Evolutionary conservation across 2,888 invertebrate genomes (phyloP), one percentile per base, ranked within the genome.

Genomic region (Stenchaetothrips biformis): DNA sequence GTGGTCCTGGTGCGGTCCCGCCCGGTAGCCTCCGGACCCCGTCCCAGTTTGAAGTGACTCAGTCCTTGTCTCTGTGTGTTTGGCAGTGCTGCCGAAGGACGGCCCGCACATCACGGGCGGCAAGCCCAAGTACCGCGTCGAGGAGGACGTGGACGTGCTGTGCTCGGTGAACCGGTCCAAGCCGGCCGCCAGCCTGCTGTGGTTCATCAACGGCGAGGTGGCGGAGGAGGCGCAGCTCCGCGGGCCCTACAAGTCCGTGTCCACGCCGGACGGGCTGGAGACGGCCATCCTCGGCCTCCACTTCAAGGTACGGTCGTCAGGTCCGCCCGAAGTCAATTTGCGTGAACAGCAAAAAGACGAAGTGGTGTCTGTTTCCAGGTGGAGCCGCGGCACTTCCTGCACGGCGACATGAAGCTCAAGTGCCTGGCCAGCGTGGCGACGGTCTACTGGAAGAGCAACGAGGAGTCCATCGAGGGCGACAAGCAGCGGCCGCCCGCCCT

Each of bases 341-440:
- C 2, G 37, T 37, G 37, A 16, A 59, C 59, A 16, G 16, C 13
- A 16, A 59, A 16, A 18, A 59, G n/a, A 37, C 37, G 37, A 37
- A 4, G 0, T 59, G 59, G 21, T 25, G 67, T 11, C 67, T 37
- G 87, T 95, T n/a, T 95, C 87, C 91, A 91, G 86, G 94, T 94
- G 84, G 91, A 91, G 85, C 90, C 90, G 84, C 92, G 92, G 87
- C 94, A 95, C 88, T 95, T 95, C 89, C 92, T 25, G 67, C 91
- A 86, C 90, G 91, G 85, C 85, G 94, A 94, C 88, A 90, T 95
- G 89, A 95, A 95, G 87, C 89, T 95, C 85, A 95, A 94, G 90
- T 95, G 95, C 89, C 90, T 94, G 86, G 95, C 95, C 82, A 94
- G 93, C 84, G 95, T 95, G 87, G 93, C 93, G 80, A 93, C 93